Conservation (phyloP, 1,140 invertebrate genomes). For the Drosophila kanapiae region DNA sequence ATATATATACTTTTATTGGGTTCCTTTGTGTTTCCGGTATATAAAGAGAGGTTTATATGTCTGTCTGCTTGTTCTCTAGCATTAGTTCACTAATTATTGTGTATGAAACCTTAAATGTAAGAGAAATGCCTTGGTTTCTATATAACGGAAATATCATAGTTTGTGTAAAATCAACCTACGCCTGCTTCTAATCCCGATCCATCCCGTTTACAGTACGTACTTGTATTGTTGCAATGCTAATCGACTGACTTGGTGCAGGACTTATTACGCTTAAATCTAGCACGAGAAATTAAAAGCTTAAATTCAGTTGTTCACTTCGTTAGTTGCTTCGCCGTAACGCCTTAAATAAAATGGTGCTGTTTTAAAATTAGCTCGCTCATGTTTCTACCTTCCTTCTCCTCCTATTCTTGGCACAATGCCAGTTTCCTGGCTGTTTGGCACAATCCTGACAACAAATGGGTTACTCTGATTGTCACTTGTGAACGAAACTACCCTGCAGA, state of each 20-base stretch:
- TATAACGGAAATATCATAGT: slow-evolving; percentile 74
- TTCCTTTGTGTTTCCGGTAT: slow-evolving; percentile 56
- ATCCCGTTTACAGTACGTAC: slow-evolving; percentile 44
- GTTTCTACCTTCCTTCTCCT: slow-evolving; percentile 2
- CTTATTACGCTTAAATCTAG: slow-evolving; percentile 72
- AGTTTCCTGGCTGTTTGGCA: slow-evolving; percentile 58
- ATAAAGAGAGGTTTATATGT: slow-evolving; percentile 69
- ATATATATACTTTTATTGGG: slow-evolving; percentile 12
- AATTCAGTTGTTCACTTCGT: slow-evolving; percentile 76
- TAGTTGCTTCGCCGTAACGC: slow-evolving; percentile 39
- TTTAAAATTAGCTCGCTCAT: slow-evolving; percentile 50
- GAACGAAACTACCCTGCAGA: slow-evolving; percentile 56
- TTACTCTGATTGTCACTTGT: slow-evolving; percentile 75
- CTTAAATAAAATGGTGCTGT: slow-evolving; percentile 55
- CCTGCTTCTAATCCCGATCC: neutral
- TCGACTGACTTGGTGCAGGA: slow-evolving; percentile 72
- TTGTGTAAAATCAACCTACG: slow-evolving; percentile 45
- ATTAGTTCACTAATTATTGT: slow-evolving; percentile 82
- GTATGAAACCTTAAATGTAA: slow-evolving; percentile 82
- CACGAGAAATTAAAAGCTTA: slow-evolving; percentile 61
- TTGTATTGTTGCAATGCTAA: slow-evolving; percentile 71
- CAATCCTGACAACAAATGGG: slow-evolving; percentile 72
- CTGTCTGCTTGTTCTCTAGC: slow-evolving; percentile 71
- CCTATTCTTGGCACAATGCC: slow-evolving; percentile 34
- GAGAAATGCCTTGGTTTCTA: slow-evolving; percentile 80